These are phyloP conservation scores for Trypoxylus dichotomus DNA, from an alignment of 1,140 invertebrate species.

Conservation along the genomic window DNA sequence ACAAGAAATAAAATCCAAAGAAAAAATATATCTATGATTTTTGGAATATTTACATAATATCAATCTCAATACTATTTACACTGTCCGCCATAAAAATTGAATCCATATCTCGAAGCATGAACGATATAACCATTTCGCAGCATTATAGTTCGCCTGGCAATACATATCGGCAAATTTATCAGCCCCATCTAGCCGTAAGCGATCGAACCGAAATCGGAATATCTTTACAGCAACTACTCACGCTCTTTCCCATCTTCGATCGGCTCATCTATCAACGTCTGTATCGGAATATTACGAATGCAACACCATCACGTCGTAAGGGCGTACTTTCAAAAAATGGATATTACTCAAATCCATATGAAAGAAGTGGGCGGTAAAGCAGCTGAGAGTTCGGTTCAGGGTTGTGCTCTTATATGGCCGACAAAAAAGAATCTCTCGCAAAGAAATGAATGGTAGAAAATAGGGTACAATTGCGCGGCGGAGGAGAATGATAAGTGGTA, in stretches of 20 bases:
- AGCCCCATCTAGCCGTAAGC: not conserved
- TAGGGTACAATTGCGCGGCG: not conserved
- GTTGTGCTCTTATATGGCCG: not conserved
- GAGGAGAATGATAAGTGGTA: not conserved
- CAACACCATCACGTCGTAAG: not conserved
- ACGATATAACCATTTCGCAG: not conserved
- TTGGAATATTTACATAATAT: not conserved
- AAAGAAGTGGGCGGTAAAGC: not conserved
- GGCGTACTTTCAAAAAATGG: slow-evolving; percentile 1
- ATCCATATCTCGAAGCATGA: not conserved
- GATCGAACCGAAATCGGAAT: not conserved
- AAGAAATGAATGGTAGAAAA: not conserved
- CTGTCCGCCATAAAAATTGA: not conserved
- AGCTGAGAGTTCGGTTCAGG: not conserved
- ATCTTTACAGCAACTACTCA: not conserved
- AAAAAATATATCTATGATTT: no score
- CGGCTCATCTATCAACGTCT: slow-evolving; percentile 1
- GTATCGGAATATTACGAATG: not conserved
- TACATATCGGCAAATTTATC: not conserved
- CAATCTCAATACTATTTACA: not conserved
- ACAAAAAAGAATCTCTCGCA: not conserved
- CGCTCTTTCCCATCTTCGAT: not conserved
- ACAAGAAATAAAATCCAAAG: no score
- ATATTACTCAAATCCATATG: not conserved
- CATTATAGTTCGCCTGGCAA: not conserved